Base-by-base conservation (phyloP, 2,113 vertebrate genomes). In the Lonchura striata region DNA sequence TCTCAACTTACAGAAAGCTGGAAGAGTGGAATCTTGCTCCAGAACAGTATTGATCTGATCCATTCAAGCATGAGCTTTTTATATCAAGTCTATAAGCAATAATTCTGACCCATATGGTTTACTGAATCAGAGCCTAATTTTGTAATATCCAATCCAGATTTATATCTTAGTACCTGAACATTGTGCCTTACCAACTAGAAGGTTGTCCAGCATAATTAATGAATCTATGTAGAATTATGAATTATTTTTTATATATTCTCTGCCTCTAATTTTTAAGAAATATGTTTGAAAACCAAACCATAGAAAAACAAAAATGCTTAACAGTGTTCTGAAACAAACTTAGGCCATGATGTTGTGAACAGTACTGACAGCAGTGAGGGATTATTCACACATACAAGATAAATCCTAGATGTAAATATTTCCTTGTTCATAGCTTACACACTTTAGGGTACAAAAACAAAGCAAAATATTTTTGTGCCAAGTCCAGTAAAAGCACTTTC, bases 191-290 rank as follows among this genome's bases (percentile, higher is more conserved):
- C 52, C 78, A 77, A 86, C 47, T 42, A 60, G 42, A 82, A 89
- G 79, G 68, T 82, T 80, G n/a, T 24, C 60, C 76, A 95, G 94
- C 30, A 95, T 88, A 92, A 97, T 93, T 97, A 64, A 95, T 93
- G 88, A 93, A 75, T 61, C 37, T 74, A 13, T n/a, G n/a, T n/a
- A n/a, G n/a, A n/a, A n/a, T n/a, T n/a, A n/a, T 82, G 33, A 77
- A 94, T 81, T 94, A 77, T 88, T 93, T 92, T 35, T 96, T 93
- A 66, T 69, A 76, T 61, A 79, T 68, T 30, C 35, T 94, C 25
- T 74, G 37, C 46, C 47, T 93, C 23, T 52, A 57, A 23, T 88
- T 68, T 59, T 72, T 91, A 44, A 35, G 27, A 37, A 75, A 70
- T 20, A 13, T n/a, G 47, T 86, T 81, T 86, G 39, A 60, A 92